Evolutionary conservation across 1,140 invertebrate genomes (phyloP), one percentile per base, ranked within the genome.

Genomic region (Nymphalis io): DNA sequence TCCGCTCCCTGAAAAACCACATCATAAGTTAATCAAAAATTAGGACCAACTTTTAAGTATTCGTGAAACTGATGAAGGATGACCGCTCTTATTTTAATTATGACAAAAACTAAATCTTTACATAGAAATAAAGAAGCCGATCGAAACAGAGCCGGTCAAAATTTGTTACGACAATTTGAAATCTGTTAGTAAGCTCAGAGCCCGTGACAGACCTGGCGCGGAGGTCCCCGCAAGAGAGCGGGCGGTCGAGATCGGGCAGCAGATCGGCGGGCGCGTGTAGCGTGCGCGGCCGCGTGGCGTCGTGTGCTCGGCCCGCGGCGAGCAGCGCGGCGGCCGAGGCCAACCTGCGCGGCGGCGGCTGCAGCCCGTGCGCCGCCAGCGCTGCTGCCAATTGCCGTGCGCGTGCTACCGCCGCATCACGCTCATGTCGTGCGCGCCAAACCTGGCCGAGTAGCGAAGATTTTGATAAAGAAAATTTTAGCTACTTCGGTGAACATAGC

Each of bases 371-470:
- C 46, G 94, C 93, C 82, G 96, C 96, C 89, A 97, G 93, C 78
- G 96, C 95, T 82, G 96, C 96, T 77, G 97, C 96, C 64, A 98
- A 90, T 82, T 97, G 96, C 53, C 96, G 94, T 70, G 97, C 96
- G 75, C 96, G 94, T 65, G 97, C 93, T 73, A 96, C 93, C 0
- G 97, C 96, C 88, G 97, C 94, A 84, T 98, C 96, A 71, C 98
- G 92, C 84, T 98, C 97, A 84, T 97, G 95, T 75, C 96, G 96
- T 18, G 97, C 96, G 85, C 97, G 97, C 96, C 97, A 97, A 18
- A 97, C 92, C 86, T 97, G 23, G 20, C 1, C 15, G 15, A 16
- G 44, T 16, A 1, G 11, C 15, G 40, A 33, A 1, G 27, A 33
- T 33, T 33, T 33, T 1, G 6, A 8, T 33, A 33, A 8, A 8